Percentiles rank a stretch among this genome's conserved stretches.
Conservation (phyloP, 2,797 vertebrate genomes). For the Phoxinus dragarum region DNA sequence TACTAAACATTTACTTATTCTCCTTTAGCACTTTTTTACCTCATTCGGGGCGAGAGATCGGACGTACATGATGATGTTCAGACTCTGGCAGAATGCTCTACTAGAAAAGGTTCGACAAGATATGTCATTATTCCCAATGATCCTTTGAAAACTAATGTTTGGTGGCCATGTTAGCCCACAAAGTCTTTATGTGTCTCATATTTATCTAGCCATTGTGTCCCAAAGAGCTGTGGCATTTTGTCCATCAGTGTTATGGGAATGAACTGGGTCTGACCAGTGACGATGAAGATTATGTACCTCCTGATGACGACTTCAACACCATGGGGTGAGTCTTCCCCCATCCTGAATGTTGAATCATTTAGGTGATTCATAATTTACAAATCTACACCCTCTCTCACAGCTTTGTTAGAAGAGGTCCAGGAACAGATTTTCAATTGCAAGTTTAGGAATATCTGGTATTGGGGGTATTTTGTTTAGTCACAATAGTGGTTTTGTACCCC, state of each 20-base stretch:
- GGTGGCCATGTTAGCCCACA: neutral
- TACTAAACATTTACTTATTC: neutral
- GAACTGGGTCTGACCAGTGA: conserved; percentile 97
- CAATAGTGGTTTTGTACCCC: neutral
- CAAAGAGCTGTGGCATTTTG: conserved; percentile 99
- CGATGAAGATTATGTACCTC: conserved; percentile 96
- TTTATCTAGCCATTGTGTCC: conserved; percentile 90
- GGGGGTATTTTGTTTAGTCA: neutral
- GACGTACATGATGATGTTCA: conserved; percentile 99
- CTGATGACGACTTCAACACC: conserved; percentile 97
- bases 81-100: conserved; percentile 98
- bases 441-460: neutral
- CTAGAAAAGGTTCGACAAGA: conserved; percentile 88
- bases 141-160: neutral
- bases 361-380: conserved; percentile 21
- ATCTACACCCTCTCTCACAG: neutral
- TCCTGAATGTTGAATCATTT: neutral
- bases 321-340: conserved; percentile 88
- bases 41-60: conserved; percentile 97
- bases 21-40: conserved; percentile 95
- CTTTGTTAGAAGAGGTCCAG: neutral
- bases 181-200: neutral
- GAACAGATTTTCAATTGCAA: neutral
- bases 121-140: neutral
- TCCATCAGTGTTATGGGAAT: conserved; percentile 97